Evolutionary conservation across 2,888 invertebrate genomes (phyloP).

Genomic region (Aporophyla lueneburgensis): DNA sequence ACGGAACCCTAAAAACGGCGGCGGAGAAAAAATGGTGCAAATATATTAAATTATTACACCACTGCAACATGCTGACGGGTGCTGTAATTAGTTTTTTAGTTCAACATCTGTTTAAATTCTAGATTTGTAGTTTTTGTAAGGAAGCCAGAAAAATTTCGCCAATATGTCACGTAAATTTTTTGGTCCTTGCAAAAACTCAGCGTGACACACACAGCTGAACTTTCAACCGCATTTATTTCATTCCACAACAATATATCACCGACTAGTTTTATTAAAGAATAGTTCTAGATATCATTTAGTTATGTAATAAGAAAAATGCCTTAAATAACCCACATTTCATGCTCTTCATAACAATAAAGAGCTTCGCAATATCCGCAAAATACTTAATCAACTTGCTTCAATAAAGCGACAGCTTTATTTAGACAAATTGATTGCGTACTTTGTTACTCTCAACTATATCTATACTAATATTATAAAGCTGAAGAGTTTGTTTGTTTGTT

Average conservation of each 20-base stretch:
- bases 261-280: background rate
- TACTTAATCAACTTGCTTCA: no score
- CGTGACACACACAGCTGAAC: background rate
- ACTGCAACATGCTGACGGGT: background rate
- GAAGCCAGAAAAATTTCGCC: background rate
- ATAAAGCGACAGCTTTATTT: no score
- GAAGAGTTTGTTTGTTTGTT: no score
- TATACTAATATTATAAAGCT: no score
- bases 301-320: background rate
- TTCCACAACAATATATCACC: background rate
- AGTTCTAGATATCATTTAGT: background rate
- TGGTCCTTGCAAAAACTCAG: background rate
- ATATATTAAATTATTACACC: background rate
- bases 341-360: conserved; percentile 7
- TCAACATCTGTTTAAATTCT: background rate
- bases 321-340: background rate
- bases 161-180: background rate
- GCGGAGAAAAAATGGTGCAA: background rate
- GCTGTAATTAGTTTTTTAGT: background rate
- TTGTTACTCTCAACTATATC: background rate
- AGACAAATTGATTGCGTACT: conserved; percentile 16
- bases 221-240: background rate
- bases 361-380: no score
- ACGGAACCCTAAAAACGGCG: no score
- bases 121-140: background rate